Base-by-base conservation (phyloP, 2,888 invertebrate genomes). In the Abrostola tripartita region DNA sequence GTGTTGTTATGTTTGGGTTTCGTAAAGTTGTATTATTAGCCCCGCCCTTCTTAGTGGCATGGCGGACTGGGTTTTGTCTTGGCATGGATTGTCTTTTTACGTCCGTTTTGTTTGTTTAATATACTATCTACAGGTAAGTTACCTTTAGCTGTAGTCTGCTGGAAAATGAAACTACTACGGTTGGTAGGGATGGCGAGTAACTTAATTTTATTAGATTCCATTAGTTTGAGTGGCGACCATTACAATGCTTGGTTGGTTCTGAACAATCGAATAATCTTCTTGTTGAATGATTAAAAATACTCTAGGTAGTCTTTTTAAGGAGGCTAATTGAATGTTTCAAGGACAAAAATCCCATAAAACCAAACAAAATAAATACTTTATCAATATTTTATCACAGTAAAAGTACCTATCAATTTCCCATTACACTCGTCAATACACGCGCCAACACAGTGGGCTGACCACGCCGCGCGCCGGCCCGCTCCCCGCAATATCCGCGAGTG, bases 41-140 rank as follows among this genome's bases (percentile, higher is more conserved):
- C 84, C 92, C 94, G 93, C 94, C 93, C 91, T 89, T 85, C 89
- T 82, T 81, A 83, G 87, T 77, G 89, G 88, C 90, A 93, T 93
- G 93, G 93, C 94, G 92, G 93, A 87, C 86, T 72, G 85, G 61
- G 84, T 86, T 88, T 88, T 86, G 83, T 86, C 81, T 81, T 74
- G 80, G 79, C 72, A 50, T 55, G 68, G 71, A 74, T 82, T 84
- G 90, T 89, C 92, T 92, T 92, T 92, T 91, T 88, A 81, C 86
- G 87, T 86, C 71, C 71, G 82, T 71, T 82, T 89, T 87, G 78
- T 84, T 82, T 81, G 81, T 82, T 77, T 78, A 60, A 72, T 62
- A 61, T 65, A 57, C 56, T 65, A 56, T 55, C 62, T 57, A 55
- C 65, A 69, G 71, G 68, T 67, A 78, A 64, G 71, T 77, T n/a